These are phyloP conservation scores for Pyrocephalus nanus DNA, from an alignment of 2,797 vertebrate genomes.

Conservation along the genomic window DNA sequence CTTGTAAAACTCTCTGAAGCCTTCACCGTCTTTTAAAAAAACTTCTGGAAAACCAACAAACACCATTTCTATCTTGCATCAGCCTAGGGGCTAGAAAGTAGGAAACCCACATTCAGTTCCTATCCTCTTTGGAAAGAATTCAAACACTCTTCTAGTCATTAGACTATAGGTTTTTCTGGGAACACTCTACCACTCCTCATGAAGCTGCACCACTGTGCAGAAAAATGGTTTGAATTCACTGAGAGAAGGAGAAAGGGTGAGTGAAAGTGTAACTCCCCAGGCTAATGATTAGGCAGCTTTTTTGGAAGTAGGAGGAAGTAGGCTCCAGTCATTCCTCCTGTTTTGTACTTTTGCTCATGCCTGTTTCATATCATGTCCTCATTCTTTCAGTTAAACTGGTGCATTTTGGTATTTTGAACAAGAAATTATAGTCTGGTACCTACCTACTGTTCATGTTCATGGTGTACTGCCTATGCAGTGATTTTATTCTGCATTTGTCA, in stretches of 20 bases:
- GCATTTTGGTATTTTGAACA: slow-evolving; percentile 44
- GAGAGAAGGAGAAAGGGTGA: not conserved
- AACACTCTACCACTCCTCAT: not conserved
- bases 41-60: not conserved
- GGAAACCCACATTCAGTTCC: not conserved
- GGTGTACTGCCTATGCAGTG: not conserved
- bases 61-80: not conserved
- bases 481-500: slow-evolving; percentile 35
- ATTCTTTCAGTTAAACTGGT: slow-evolving; percentile 11
- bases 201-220: slow-evolving; percentile 50
- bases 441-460: not conserved
- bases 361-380: slow-evolving; percentile 45
- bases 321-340: slow-evolving; percentile 10
- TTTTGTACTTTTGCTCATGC: slow-evolving; percentile 36
- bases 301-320: not conserved
- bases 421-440: slow-evolving; percentile 4
- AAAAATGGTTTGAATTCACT: slow-evolving; percentile 51
- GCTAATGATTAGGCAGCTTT: slow-evolving; percentile 50
- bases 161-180: slow-evolving; percentile 36
- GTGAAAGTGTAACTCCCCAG: slow-evolving; percentile 36
- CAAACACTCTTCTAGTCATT: slow-evolving; percentile 42
- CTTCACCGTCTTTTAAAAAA: not conserved
- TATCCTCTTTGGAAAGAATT: slow-evolving; percentile 17
- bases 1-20: not conserved
- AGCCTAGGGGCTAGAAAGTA: not conserved